A percentile compares a stretch with the other conserved stretches of the same genome.
Conservation (phyloP, 2,113 vertebrate species). For the Cavia porcellus region DNA sequence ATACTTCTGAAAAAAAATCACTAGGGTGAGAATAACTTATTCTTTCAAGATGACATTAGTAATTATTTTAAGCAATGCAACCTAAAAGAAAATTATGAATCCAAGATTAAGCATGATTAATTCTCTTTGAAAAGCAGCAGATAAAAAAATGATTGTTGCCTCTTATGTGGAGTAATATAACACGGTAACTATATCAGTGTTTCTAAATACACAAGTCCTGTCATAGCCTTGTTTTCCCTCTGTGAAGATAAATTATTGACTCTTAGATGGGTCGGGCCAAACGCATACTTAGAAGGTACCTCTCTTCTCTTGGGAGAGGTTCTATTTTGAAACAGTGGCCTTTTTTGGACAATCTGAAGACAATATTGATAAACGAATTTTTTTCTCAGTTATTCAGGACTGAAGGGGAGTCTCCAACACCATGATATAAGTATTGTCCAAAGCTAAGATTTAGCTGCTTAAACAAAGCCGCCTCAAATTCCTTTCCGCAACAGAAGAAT, state of each 20-base stretch:
- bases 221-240: background rate
- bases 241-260: constrained; percentile 54
- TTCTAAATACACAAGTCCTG: constrained; percentile 62
- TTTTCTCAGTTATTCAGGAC: constrained; percentile 58
- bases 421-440: constrained; percentile 20
- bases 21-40: background rate
- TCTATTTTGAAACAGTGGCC: constrained; percentile 69
- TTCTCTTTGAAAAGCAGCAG: constrained; percentile 56
- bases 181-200: constrained; percentile 53
- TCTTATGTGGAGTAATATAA: constrained; percentile 47
- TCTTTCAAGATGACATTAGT: constrained; percentile 54
- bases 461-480: constrained; percentile 64
- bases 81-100: constrained; percentile 51
- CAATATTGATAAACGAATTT: constrained; percentile 59
- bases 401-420: constrained; percentile 38
- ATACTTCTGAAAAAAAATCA: constrained; percentile 42
- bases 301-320: constrained; percentile 55
- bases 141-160: constrained; percentile 6
- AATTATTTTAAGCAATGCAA: constrained; percentile 51
- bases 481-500: constrained; percentile 53
- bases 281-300: constrained; percentile 41
- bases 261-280: constrained; percentile 65
- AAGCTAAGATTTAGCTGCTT: background rate
- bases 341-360: constrained; percentile 49
- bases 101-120: constrained; percentile 49